Conservation (phyloP, 2,797 vertebrate genomes). For the Diglossa cyanea region DNA sequence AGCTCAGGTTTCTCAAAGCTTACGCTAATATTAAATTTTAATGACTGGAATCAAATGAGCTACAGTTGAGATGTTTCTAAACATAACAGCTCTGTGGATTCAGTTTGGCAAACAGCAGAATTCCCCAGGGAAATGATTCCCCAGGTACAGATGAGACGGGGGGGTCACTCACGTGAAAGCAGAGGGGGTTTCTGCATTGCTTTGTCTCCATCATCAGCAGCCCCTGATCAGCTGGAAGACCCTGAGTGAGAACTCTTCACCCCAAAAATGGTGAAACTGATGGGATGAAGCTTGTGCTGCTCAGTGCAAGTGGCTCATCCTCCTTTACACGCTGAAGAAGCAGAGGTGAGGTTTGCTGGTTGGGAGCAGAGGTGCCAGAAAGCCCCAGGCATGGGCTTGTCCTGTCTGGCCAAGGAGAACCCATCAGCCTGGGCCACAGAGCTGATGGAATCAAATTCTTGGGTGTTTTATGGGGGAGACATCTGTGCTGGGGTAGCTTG, state of each 20-base stretch:
- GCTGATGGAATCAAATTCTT: background rate
- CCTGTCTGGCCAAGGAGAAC: background rate
- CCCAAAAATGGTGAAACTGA: rapidly evolving
- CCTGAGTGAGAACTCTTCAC: background rate
- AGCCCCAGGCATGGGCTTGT: background rate
- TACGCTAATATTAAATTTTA: slow-evolving; percentile 19
- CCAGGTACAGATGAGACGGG: rapidly evolving
- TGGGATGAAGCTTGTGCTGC: background rate
- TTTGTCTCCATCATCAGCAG: background rate
- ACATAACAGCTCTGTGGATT: background rate
- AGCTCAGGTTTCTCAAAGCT: slow-evolving; percentile 43
- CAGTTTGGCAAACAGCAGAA: background rate
- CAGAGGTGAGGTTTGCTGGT: background rate
- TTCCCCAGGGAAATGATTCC: background rate
- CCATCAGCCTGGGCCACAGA: background rate
- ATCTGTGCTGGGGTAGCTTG: background rate
- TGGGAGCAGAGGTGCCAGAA: background rate
- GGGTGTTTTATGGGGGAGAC: background rate
- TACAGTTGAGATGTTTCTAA: background rate
- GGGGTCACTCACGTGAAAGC: rapidly evolving
- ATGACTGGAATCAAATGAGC: slow-evolving; percentile 44
- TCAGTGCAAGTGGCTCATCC: background rate
- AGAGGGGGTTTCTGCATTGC: background rate
- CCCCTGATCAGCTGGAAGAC: background rate
- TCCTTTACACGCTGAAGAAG: rapidly evolving